These are phyloP conservation scores for Ataeniobius toweri DNA, from an alignment of 2,797 vertebrate genomes.

Conservation along the genomic window DNA sequence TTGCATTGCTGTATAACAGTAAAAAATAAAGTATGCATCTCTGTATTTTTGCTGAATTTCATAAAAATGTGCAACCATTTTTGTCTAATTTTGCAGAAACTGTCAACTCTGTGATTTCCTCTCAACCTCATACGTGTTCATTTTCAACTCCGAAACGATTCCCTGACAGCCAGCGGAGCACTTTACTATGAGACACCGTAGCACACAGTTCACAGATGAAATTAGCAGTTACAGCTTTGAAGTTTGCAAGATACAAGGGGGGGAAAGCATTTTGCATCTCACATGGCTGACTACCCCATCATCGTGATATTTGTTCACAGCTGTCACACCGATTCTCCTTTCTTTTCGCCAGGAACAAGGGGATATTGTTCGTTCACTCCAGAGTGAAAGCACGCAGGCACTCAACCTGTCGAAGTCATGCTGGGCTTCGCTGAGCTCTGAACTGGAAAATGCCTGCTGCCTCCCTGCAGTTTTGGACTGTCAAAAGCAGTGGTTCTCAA, in stretches of 20 bases:
- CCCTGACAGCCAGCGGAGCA: conserved; percentile 48
- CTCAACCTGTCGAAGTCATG: conserved; percentile 76
- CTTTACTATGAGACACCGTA: conserved; percentile 58
- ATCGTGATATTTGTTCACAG: conserved; percentile 69
- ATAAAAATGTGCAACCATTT: conserved; percentile 9
- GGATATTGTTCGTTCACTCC: conserved; percentile 70
- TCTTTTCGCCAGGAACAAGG: conserved; percentile 64
- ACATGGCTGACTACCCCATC: conserved; percentile 66
- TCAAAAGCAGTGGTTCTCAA: conserved; percentile 53
- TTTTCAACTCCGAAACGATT: conserved; percentile 31
- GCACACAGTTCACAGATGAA: conserved; percentile 59
- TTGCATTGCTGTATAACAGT: background rate
- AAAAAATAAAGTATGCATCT: conserved; percentile 22
- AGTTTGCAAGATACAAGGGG: conserved; percentile 57
- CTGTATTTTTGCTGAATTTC: conserved; percentile 5
- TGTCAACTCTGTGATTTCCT: conserved; percentile 4
- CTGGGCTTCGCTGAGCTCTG: conserved; percentile 67
- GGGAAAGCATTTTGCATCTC: conserved; percentile 58
- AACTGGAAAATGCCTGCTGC: conserved; percentile 69
- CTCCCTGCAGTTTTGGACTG: conserved; percentile 66
- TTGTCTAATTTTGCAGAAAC: conserved; percentile 15
- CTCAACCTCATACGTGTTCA: conserved; percentile 30
- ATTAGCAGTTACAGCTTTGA: conserved; percentile 72
- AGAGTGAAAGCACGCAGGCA: conserved; percentile 74
- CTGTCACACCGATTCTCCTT: conserved; percentile 68